phyloP scores from a whole-genome alignment of 2,888 invertebrate species.

The Dasysyrphus albostriatus region DNA sequence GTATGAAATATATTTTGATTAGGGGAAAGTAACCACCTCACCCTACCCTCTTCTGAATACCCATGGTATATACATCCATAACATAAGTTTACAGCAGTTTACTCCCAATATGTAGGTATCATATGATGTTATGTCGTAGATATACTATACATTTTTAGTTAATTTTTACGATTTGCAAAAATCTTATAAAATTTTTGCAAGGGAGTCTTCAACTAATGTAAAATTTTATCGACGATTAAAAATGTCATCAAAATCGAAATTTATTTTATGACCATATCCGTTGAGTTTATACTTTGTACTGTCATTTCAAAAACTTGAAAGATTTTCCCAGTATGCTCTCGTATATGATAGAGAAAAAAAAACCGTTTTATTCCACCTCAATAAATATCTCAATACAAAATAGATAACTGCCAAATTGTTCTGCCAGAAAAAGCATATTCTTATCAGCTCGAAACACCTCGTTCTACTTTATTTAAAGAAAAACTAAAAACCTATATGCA shows the following conservation, averaged over 20 bases:
- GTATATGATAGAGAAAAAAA: neutral
- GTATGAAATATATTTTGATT: too few relatives aligned
- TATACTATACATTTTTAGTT: too few relatives aligned
- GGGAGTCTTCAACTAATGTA: neutral
- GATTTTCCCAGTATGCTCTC: neutral
- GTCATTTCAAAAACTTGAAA: neutral
- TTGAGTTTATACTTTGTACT: neutral
- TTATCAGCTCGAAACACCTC: conserved; percentile 40
- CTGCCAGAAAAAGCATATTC: conserved; percentile 22
- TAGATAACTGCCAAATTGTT: conserved; percentile 25
- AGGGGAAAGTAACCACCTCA: too few relatives aligned
- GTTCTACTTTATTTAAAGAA: conserved; percentile 27
- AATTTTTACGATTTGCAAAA: neutral
- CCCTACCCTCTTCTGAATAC: too few relatives aligned
- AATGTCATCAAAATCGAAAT: conserved; percentile 8
- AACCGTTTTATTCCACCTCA: conserved; percentile 19
- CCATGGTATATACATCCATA: too few relatives aligned
- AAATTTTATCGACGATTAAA: conserved; percentile 12
- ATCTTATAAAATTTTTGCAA: neutral
- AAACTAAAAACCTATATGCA: conserved; percentile 5
- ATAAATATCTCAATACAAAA: conserved; percentile 22
- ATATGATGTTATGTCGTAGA: too few relatives aligned
- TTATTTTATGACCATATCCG: conserved; percentile 9
- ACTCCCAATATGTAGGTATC: too few relatives aligned
- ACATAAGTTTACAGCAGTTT: too few relatives aligned